Percentiles rank a stretch among this genome's conserved stretches.
phyloP scores from a whole-genome alignment of 2,888 invertebrate species.

The Mesorhabditis spiculigera region DNA sequence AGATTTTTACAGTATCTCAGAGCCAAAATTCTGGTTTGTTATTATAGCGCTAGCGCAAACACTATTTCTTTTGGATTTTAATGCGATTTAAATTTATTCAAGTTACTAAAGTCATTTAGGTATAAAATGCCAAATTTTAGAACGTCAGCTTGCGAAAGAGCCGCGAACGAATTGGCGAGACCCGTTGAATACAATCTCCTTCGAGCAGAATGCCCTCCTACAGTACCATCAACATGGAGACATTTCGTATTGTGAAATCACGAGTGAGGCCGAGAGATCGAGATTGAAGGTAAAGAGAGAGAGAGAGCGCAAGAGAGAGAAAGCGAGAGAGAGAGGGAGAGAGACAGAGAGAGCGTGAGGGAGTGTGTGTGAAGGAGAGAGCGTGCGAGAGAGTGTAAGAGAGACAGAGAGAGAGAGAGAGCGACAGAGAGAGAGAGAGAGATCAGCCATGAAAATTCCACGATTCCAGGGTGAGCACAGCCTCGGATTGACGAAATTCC shows the following conservation, averaged over 20 bases:
- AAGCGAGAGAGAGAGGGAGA: conserved; percentile 9
- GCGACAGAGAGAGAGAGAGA: conserved; percentile 7
- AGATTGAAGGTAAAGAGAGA: conserved; percentile 16
- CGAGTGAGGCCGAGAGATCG: conserved; percentile 37
- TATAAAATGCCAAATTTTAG: conserved; percentile 14
- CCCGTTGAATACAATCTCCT: conserved; percentile 18
- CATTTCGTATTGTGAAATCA: conserved; percentile 51
- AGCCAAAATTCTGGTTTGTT: too few relatives aligned
- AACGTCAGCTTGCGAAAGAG: conserved; percentile 23
- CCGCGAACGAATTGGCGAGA: conserved; percentile 22
- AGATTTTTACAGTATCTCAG: too few relatives aligned
- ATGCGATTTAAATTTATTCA: too few relatives aligned
- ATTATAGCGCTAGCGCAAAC: too few relatives aligned
- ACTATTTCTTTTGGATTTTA: too few relatives aligned
- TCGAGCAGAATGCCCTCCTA: conserved; percentile 32
- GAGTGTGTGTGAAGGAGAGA: too few relatives aligned
- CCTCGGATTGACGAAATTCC: conserved; percentile 32
- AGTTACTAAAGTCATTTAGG: too few relatives aligned
- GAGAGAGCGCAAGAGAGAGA: conserved; percentile 16
- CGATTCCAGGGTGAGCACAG: conserved; percentile 18
- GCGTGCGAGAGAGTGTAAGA: conserved; percentile 5
- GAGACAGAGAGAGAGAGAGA: too few relatives aligned
- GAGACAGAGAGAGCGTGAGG: conserved; percentile 17
- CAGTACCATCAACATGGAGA: conserved; percentile 55
- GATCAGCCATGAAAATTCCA: too few relatives aligned